Evolutionary conservation across 1,140 invertebrate species (phyloP).

Genomic region (Tetraneura akinire): DNA sequence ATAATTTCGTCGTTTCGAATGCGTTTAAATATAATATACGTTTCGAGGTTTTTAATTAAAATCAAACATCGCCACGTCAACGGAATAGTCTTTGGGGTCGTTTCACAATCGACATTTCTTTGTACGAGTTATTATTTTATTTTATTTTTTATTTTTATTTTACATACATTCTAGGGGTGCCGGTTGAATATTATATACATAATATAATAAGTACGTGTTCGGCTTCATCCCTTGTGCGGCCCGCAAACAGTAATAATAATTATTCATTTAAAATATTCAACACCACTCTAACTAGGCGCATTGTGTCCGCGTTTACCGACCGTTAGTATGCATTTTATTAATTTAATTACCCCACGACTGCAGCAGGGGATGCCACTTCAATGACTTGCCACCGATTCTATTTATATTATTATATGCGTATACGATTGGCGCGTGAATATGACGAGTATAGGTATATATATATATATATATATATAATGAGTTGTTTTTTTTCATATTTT

Average conservation of each 20-base stretch:
- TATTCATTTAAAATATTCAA: slow-evolving; percentile 46
- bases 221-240: background rate
- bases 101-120: slow-evolving; percentile 37
- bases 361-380: slow-evolving; percentile 10
- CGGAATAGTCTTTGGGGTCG: slow-evolving; percentile 30
- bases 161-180: too few species aligned
- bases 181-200: slow-evolving; percentile 7
- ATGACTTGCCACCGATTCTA: slow-evolving; percentile 29
- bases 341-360: slow-evolving; percentile 34
- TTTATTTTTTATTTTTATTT: slow-evolving; percentile 8
- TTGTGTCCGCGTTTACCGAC: slow-evolving; percentile 31
- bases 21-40: slow-evolving; percentile 39
- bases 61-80: slow-evolving; percentile 32
- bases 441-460: background rate
- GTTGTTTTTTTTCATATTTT: background rate
- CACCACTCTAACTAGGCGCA: slow-evolving; percentile 39
- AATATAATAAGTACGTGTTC: too few species aligned
- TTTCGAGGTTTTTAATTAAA: slow-evolving; percentile 42
- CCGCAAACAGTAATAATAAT: slow-evolving; percentile 17
- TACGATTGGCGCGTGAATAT: background rate
- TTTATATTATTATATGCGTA: too few species aligned
- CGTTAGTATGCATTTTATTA: slow-evolving; percentile 38
- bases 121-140: slow-evolving; percentile 11
- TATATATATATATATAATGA: background rate
- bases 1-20: slow-evolving; percentile 40